A percentile compares a stretch with the other conserved stretches of the same genome.
Evolutionary conservation across 2,888 invertebrate genomes (phyloP).

Genomic region (Drepana falcataria): DNA sequence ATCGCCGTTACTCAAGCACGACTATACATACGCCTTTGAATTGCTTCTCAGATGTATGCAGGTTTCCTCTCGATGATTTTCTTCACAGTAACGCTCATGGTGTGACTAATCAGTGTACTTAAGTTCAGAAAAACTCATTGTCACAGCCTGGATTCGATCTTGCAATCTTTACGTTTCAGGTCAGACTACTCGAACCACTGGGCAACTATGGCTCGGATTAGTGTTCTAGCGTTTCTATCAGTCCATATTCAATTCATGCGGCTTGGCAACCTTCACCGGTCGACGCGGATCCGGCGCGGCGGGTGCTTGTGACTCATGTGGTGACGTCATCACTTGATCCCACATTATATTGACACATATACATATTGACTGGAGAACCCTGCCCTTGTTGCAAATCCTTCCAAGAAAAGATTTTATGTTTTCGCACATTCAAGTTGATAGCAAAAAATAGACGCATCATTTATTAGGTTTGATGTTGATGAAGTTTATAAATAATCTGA

Average conservation of each 20-base stretch:
- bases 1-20: no score
- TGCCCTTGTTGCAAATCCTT: conserved; percentile 26
- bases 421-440: background rate
- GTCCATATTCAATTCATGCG: background rate
- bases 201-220: no score
- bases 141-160: no score
- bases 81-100: no score
- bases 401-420: conserved; percentile 28
- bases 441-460: background rate
- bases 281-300: conserved; percentile 21
- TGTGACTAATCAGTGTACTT: no score
- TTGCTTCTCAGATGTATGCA: no score
- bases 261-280: conserved; percentile 13
- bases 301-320: conserved; percentile 19
- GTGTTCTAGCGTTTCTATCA: background rate
- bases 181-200: background rate
- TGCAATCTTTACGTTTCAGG: no score
- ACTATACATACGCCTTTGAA: no score
- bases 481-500: no score
- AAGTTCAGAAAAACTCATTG: no score
- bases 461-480: conserved; percentile 18
- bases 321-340: conserved; percentile 31
- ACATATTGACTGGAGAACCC: conserved; percentile 25
- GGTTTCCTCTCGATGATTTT: no score
- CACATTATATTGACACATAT: no score